phyloP scores from a whole-genome alignment of 2,797 vertebrate genomes.

The Miichthys miiuy region DNA sequence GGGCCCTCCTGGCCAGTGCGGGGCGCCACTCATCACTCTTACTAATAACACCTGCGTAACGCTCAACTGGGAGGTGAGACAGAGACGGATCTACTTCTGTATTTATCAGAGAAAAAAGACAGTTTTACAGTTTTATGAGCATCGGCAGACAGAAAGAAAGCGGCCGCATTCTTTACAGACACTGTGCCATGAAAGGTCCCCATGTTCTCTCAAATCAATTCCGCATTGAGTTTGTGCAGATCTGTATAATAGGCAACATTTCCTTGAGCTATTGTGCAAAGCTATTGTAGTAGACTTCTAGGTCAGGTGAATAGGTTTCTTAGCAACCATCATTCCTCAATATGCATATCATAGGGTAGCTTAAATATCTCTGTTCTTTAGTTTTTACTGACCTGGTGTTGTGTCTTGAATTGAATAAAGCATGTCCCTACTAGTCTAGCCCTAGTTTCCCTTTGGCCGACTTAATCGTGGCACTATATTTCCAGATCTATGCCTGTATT shows the following conservation, averaged over 20 bases:
- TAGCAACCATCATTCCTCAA: too few species aligned
- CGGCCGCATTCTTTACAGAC: background rate
- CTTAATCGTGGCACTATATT: background rate
- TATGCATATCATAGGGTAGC: too few species aligned
- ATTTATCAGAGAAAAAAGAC: background rate
- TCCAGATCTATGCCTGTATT: background rate
- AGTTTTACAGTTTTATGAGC: background rate
- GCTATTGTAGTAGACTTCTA: too few species aligned
- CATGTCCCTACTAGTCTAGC: background rate
- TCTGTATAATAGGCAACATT: too few species aligned
- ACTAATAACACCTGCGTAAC: constrained; percentile 88
- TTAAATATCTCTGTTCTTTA: background rate
- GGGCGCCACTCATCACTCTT: constrained; percentile 88
- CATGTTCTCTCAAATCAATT: too few species aligned
- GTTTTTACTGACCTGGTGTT: background rate
- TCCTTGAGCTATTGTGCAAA: too few species aligned
- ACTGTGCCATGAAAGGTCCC: too few species aligned
- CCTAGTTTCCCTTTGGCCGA: background rate
- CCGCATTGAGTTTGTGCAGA: too few species aligned
- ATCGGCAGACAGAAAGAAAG: background rate
- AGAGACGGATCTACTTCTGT: background rate
- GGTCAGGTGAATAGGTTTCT: too few species aligned
- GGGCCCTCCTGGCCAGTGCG: constrained; percentile 94
- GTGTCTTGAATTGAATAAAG: background rate
- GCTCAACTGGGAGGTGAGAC: constrained; percentile 95